Evolutionary conservation across 2,113 vertebrate genomes (phyloP).

Genomic region (Symphodus melops): DNA sequence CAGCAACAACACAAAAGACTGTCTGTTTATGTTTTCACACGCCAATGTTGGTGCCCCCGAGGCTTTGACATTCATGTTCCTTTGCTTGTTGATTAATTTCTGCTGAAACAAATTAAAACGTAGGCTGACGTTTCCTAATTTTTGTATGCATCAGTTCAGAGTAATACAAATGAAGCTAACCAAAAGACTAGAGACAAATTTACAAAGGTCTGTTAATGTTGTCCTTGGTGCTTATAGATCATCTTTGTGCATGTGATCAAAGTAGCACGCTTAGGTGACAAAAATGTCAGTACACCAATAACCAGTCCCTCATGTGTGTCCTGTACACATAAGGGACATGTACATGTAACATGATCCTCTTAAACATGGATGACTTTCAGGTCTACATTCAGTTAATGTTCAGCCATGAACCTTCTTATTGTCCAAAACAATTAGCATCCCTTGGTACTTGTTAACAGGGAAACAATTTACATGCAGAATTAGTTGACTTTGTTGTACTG

Average conservation of each 20-base stretch:
- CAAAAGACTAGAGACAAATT: background rate
- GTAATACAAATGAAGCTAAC: background rate
- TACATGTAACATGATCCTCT: background rate
- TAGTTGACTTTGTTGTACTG: too few relatives aligned
- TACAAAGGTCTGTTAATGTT: background rate
- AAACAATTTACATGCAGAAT: too few relatives aligned
- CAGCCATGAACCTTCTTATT: constrained; percentile 3
- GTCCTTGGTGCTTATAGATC: background rate
- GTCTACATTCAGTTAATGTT: constrained; percentile 44
- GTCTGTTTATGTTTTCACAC: constrained; percentile 52
- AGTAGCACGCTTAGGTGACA: background rate
- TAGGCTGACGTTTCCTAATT: background rate
- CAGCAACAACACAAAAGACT: constrained; percentile 52
- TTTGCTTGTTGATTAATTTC: constrained; percentile 22
- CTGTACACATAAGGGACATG: too few relatives aligned
- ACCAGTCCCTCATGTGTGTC: background rate
- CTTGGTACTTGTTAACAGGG: too few relatives aligned
- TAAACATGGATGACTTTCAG: background rate
- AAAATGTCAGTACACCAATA: background rate
- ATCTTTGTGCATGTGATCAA: background rate
- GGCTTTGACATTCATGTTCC: constrained; percentile 29
- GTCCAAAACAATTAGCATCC: too few relatives aligned
- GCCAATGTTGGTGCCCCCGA: constrained; percentile 24
- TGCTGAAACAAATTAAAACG: constrained; percentile 32
- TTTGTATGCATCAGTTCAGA: constrained; percentile 3